Base-by-base conservation (phyloP, 2,113 vertebrate species). In the Cynopterus brachyotis region DNA sequence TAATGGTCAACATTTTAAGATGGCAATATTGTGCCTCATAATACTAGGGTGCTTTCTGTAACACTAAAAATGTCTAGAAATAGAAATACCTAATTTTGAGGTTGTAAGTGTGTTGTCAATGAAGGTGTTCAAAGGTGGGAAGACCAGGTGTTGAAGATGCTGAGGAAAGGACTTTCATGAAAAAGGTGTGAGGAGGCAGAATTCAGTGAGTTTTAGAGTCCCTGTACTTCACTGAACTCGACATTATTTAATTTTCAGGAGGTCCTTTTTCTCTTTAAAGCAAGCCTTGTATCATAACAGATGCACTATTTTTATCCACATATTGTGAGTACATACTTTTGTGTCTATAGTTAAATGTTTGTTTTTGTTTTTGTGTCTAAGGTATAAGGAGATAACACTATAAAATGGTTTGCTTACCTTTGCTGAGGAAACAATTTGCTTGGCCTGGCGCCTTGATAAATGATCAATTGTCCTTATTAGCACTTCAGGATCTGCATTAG, bases 391-490 rank as follows among this genome's bases (percentile, higher is more conserved):
- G 4, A 37, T 9, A 72, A 90, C 2, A 47, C 0, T 47, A 30
- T 1, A 70, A 55, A 45, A 45, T 30, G 5, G 30, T 47, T 81
- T 93, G 64, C 98, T 99, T 94, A 99, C 99, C 97, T 99, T 99
- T 37, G 99, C 99, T 17, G 99, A 99, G 9, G 99, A 99, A 97
- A 99, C 94, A 0, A 99, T 99, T 96, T 99, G 99, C 62, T 97
- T 98, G 96, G 99, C 99, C 70, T 99, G 99, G 67, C 98, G 98
- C 95, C 92, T 98, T 94, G 98, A 99, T 53, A 99, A 98, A 97
- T 99, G 99, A 83, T 99, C 98, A 35, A 99, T 98, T 0, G 85
- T 97, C 94, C 82, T 98, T 93, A 99, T 98, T 72, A 99, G 98
- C 28, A 98, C 95, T 0, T 98, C 98, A 16, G 99, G 99, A 97